These are phyloP conservation scores for Macropus fuliginosus DNA, from an alignment of 2,797 vertebrate species.

Conservation along the genomic window DNA sequence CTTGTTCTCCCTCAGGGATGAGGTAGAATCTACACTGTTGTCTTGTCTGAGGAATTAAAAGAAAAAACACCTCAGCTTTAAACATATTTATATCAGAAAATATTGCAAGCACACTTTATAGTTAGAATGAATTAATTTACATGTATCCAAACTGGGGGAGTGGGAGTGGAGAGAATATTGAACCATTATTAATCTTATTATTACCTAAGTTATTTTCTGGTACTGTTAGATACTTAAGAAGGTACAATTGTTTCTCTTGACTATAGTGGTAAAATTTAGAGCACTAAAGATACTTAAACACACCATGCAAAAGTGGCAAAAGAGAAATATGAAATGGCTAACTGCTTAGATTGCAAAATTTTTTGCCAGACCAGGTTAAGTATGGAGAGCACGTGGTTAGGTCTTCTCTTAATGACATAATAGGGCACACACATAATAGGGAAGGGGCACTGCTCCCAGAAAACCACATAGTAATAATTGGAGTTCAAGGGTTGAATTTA, in stretches of 20 bases:
- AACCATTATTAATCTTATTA: slow-evolving; percentile 39
- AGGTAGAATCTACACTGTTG: slow-evolving; percentile 93
- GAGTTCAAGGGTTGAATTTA: slow-evolving; percentile 51
- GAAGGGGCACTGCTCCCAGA: slow-evolving; percentile 63
- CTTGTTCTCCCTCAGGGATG: slow-evolving; percentile 89
- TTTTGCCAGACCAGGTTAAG: slow-evolving; percentile 49
- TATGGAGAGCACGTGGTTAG: slow-evolving; percentile 15
- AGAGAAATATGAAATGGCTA: slow-evolving; percentile 25
- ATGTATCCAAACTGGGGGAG: background rate
- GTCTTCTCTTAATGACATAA: slow-evolving; percentile 25
- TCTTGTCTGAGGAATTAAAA: slow-evolving; percentile 89
- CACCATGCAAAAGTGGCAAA: background rate
- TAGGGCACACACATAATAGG: slow-evolving; percentile 45
- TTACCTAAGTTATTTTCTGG: slow-evolving; percentile 17
- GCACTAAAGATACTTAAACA: slow-evolving; percentile 34
- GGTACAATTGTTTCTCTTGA: slow-evolving; percentile 37
- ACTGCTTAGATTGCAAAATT: slow-evolving; percentile 26
- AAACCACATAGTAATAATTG: slow-evolving; percentile 61
- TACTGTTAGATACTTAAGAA: slow-evolving; percentile 52
- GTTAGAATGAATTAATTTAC: background rate
- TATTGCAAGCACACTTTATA: background rate
- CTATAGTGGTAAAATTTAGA: background rate
- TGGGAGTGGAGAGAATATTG: background rate
- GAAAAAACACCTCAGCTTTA: slow-evolving; percentile 56
- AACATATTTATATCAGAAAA: background rate